phyloP scores from a whole-genome alignment of 30 jellyfish, hydroid and myxozoan species.

The Hydractinia symbiolongicarpus region DNA sequence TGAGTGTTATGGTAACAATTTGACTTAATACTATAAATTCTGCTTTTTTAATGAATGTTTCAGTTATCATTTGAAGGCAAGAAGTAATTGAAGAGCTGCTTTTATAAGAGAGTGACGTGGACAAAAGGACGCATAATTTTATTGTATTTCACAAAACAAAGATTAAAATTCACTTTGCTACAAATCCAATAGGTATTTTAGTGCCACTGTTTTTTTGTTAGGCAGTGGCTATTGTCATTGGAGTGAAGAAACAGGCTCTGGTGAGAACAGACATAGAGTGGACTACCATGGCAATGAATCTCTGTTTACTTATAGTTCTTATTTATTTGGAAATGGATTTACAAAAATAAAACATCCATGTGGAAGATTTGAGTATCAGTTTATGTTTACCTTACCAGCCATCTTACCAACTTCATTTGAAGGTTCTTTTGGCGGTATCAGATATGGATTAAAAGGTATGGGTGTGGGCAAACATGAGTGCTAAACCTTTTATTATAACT shows the following conservation, averaged over 20 bases:
- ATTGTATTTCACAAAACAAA: no score
- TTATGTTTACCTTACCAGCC: constrained; percentile 22
- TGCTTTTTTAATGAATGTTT: neutral
- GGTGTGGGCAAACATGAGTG: no score
- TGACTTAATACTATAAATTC: neutral
- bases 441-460: constrained; percentile 10
- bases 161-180: no score
- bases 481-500: no score
- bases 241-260: neutral
- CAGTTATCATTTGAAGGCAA: no score
- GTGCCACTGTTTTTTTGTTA: neutral
- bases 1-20: constrained; percentile 6
- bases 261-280: neutral
- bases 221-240: constrained; percentile 24
- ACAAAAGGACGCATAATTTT: no score
- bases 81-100: no score
- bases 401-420: constrained; percentile 45
- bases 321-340: neutral
- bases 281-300: neutral
- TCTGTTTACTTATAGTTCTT: neutral
- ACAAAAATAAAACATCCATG: constrained; percentile 14
- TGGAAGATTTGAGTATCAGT: constrained; percentile 32
- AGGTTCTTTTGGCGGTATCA: constrained; percentile 13
- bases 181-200: no score
- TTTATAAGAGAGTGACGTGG: no score